phyloP scores from a whole-genome alignment of 2,113 vertebrate genomes.

The Aviceda subcristata region DNA sequence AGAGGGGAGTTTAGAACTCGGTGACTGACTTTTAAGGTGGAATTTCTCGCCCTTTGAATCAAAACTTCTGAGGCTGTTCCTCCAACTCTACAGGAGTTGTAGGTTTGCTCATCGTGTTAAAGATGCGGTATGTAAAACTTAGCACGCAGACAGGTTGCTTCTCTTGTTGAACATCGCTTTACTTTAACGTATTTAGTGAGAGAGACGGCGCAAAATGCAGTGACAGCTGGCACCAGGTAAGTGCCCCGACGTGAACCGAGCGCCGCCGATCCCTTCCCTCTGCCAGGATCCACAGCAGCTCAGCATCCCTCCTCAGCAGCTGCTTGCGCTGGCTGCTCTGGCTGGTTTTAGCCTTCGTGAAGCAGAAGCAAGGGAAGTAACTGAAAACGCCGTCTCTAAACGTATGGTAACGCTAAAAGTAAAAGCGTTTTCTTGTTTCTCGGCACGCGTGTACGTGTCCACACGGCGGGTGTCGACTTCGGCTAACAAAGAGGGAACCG shows the following conservation, averaged over 20 bases:
- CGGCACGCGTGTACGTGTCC: neutral
- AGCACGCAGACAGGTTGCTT: neutral
- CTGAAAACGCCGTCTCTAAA: neutral
- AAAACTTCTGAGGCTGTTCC: slow-evolving; percentile 59
- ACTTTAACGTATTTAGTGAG: neutral
- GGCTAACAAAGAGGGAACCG: slow-evolving; percentile 6
- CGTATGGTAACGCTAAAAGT: neutral
- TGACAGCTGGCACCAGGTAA: slow-evolving; percentile 67
- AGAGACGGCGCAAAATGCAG: neutral
- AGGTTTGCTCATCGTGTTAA: slow-evolving; percentile 35
- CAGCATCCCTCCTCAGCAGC: slow-evolving; percentile 35
- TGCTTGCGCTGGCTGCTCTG: neutral
- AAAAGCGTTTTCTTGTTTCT: neutral
- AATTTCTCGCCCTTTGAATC: slow-evolving; percentile 45
- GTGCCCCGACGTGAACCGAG: slow-evolving; percentile 26
- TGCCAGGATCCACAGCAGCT: neutral
- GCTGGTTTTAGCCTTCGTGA: neutral
- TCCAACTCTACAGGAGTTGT: slow-evolving; percentile 44
- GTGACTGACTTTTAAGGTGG: slow-evolving; percentile 21
- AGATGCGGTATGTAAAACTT: slow-evolving; percentile 45
- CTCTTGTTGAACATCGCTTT: slow-evolving; percentile 2
- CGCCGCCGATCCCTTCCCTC: neutral
- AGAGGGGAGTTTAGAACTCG: slow-evolving; percentile 23
- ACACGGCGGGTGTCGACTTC: neutral
- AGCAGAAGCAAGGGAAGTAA: neutral